Percentiles rank a stretch among this genome's conserved stretches.
Conservation (phyloP, 2,797 vertebrate species). For the Apodemus agrarius region DNA sequence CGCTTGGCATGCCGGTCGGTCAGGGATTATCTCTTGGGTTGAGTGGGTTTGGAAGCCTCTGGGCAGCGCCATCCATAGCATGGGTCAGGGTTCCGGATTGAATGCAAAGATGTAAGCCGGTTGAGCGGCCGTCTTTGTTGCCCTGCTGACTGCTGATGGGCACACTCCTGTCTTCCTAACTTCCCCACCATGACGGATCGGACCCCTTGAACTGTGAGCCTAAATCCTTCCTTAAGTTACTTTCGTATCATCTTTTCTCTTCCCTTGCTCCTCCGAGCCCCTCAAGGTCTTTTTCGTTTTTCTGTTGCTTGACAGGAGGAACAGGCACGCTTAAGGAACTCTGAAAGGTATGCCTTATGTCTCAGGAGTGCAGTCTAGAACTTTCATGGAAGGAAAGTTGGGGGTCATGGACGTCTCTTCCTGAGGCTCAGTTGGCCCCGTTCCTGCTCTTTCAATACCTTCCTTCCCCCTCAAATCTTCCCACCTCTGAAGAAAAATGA, state of each 20-base stretch:
- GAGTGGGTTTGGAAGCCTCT: background rate
- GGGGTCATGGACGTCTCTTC: background rate
- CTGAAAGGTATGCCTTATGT: background rate
- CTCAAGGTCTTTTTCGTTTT: rapidly evolving
- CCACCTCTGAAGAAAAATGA: constrained; percentile 62
- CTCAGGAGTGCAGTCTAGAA: background rate
- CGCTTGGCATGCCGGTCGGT: background rate
- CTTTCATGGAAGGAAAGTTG: background rate
- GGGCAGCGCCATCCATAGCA: background rate
- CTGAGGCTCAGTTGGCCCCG: background rate
- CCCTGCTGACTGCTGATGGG: background rate
- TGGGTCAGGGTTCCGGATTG: background rate
- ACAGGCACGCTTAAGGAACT: background rate
- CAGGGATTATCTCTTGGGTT: background rate
- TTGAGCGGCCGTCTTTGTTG: background rate
- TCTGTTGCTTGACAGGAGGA: background rate
- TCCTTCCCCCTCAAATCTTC: background rate
- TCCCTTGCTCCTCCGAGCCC: background rate
- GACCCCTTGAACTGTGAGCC: background rate
- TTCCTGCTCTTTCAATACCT: background rate
- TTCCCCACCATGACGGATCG: background rate
- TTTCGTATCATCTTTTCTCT: background rate
- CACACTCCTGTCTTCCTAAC: background rate
- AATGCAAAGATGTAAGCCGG: no score
- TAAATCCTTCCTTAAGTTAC: background rate